Conservation (phyloP, 30 jellyfish, hydroid and myxozoan species). For the Turritopsis dohrnii region DNA sequence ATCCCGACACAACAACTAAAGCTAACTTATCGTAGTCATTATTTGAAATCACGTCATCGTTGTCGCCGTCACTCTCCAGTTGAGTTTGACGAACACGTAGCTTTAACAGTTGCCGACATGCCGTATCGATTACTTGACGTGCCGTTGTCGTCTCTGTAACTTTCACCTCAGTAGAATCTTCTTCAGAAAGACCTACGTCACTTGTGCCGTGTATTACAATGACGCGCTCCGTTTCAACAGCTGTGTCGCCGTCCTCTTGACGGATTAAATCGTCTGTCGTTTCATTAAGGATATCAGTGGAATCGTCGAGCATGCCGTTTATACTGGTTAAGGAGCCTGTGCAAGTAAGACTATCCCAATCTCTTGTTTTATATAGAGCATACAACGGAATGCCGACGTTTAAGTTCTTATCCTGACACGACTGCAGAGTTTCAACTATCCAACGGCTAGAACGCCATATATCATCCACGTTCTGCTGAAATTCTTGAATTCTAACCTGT, state of each 20-base stretch:
- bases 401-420: constrained; percentile 69
- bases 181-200: constrained; percentile 70
- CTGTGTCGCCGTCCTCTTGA: constrained; percentile 36
- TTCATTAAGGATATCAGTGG: constrained; percentile 1
- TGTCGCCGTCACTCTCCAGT: not conserved
- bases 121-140: constrained; percentile 48
- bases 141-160: constrained; percentile 66
- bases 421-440: constrained; percentile 81
- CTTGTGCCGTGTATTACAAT: constrained; percentile 74
- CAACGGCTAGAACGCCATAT: constrained; percentile 91
- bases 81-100: constrained; percentile 26
- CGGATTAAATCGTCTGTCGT: not conserved
- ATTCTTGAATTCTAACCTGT: constrained; percentile 48
- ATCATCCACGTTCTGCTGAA: constrained; percentile 72
- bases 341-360: not conserved
- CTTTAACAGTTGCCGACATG: constrained; percentile 50
- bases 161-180: constrained; percentile 49
- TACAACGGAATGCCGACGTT: constrained; percentile 63
- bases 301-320: not conserved
- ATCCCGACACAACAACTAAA: constrained; percentile 72
- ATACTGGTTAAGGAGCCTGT: constrained; percentile 8
- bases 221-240: constrained; percentile 22
- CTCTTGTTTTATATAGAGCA: constrained; percentile 22
- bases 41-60: constrained; percentile 20
- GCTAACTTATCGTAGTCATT: constrained; percentile 51